Conservation (phyloP, 2,888 invertebrate species). For the Actias luna region DNA sequence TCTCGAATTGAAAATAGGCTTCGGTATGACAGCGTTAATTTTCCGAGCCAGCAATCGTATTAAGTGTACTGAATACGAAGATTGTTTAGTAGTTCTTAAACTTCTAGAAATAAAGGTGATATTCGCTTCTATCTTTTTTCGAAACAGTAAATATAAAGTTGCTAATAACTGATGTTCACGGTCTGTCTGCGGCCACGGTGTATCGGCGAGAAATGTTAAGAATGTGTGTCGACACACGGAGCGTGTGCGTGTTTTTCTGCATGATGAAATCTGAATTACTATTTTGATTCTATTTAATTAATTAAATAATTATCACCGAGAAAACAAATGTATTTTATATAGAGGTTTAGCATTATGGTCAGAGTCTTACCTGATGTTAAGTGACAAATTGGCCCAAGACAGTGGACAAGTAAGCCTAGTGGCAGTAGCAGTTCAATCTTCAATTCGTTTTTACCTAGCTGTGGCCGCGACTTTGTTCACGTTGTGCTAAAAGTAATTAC, state of each 20-base stretch:
- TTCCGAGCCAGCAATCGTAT: constrained; percentile 39
- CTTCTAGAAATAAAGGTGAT: constrained; percentile 26
- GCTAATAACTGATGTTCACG: constrained; percentile 37
- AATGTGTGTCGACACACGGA: constrained; percentile 49
- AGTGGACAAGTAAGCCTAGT: too few relatives aligned
- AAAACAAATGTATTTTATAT: too few relatives aligned
- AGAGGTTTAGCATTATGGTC: too few relatives aligned
- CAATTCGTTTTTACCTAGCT: too few relatives aligned
- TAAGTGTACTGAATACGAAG: not conserved
- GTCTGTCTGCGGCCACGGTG: constrained; percentile 42
- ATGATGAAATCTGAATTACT: not conserved
- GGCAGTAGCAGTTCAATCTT: too few relatives aligned
- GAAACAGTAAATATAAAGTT: constrained; percentile 25
- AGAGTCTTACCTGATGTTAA: too few relatives aligned
- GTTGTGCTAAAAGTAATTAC: too few relatives aligned
- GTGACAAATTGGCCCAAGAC: too few relatives aligned
- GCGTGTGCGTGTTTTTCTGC: constrained; percentile 18
- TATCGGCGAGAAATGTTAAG: constrained; percentile 46
- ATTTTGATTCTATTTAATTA: constrained; percentile 2
- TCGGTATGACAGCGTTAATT: constrained; percentile 53
- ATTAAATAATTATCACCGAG: not conserved
- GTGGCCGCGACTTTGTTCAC: too few relatives aligned
- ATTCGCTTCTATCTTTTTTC: constrained; percentile 24
- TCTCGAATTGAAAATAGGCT: constrained; percentile 45
- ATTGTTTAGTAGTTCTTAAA: constrained; percentile 15